Evolutionary conservation across 2,113 vertebrate species (phyloP).

Genomic region (Calypte anna): DNA sequence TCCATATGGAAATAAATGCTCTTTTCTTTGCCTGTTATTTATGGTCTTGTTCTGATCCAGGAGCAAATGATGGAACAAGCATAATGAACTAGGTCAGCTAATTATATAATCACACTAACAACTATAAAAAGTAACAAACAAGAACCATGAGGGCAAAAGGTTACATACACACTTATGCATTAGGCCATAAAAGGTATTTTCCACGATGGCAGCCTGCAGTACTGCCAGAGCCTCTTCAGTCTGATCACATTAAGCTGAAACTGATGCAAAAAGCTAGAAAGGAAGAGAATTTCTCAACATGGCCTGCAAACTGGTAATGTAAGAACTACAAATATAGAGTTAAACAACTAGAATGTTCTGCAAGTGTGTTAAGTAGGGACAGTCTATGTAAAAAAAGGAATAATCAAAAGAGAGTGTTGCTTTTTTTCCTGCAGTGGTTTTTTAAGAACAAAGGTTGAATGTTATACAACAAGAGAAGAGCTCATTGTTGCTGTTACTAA

Average conservation of each 20-base stretch:
- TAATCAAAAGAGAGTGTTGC: not conserved
- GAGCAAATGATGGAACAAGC: slow-evolving; percentile 38
- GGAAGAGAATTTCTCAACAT: not conserved
- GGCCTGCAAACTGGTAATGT: not conserved
- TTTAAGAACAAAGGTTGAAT: not conserved
- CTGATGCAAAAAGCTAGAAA: not conserved
- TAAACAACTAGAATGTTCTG: not conserved
- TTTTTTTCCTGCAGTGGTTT: not conserved
- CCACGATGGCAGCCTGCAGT: not conserved
- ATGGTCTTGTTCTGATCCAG: slow-evolving; percentile 6
- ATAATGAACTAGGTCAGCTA: slow-evolving; percentile 50
- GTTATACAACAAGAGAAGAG: not conserved
- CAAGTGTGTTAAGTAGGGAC: not conserved
- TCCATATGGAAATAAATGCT: not conserved
- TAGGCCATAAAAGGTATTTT: slow-evolving; percentile 55
- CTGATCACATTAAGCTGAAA: not conserved
- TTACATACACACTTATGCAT: slow-evolving; percentile 1
- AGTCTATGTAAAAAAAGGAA: not conserved
- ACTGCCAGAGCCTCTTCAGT: not conserved
- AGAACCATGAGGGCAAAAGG: slow-evolving; percentile 29
- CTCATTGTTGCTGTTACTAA: not conserved
- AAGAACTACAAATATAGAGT: not conserved
- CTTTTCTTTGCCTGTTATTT: not conserved
- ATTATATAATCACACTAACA: slow-evolving; percentile 63
- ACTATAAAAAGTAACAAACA: slow-evolving; percentile 47